Conservation (phyloP, 2,113 vertebrate genomes). For the Oncorhynchus nerka region DNA sequence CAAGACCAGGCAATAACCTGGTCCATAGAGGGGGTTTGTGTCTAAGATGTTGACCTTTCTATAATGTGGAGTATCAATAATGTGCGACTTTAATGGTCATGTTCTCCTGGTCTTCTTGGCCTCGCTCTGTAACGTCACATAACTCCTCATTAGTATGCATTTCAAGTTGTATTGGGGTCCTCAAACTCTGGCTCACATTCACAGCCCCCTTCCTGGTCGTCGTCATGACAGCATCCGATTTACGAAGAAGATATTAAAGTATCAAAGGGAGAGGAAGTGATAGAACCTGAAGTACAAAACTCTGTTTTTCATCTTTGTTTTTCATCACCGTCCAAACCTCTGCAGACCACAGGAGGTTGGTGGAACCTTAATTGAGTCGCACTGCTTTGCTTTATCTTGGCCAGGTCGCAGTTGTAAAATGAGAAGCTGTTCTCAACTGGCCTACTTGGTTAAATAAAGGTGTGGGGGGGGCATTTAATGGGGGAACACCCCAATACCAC, state of each 20-base stretch:
- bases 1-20: background rate
- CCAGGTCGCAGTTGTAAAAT: too few relatives aligned
- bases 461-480: too few relatives aligned
- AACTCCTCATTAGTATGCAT: constrained; percentile 36
- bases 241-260: background rate
- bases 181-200: background rate
- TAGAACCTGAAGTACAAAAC: background rate
- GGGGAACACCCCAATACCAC: too few relatives aligned
- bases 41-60: background rate
- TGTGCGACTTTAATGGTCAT: constrained; percentile 30
- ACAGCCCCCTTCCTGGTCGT: background rate
- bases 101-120: constrained; percentile 16
- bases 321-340: background rate
- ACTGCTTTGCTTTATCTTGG: too few relatives aligned
- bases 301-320: background rate
- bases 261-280: background rate
- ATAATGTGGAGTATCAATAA: background rate
- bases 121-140: constrained; percentile 28
- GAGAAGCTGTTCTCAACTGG: too few relatives aligned
- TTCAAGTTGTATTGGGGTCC: background rate
- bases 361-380: too few relatives aligned
- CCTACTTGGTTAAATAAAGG: too few relatives aligned
- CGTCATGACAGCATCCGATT: background rate
- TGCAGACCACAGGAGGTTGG: background rate
- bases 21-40: background rate